Base-by-base conservation (phyloP, 2,113 vertebrate genomes). In the Orycteropus afer region DNA sequence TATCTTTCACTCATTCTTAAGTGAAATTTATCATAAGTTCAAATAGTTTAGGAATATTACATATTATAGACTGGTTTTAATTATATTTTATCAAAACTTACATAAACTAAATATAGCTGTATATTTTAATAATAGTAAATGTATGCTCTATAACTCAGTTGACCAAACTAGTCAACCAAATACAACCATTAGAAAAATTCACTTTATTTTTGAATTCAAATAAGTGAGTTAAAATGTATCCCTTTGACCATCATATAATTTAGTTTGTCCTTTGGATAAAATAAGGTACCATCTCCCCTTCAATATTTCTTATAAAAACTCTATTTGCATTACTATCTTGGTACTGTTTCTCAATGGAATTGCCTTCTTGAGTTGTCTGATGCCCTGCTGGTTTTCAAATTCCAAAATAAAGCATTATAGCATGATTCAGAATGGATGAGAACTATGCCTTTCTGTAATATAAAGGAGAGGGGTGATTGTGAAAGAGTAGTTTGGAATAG, bases 151-250 rank as follows among this genome's bases (percentile, higher is more conserved):
- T 49, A 93, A 84, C 7, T 94, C 57, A 90, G 27, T 87, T 87
- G 80, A 61, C 55, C 84, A 94, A 94, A 81, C 10, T 57, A 65
- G 40, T 73, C 40, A 84, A 23, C n/a, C 86, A 51, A 93, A 71
- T 84, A 57, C 87, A 95, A 82, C 32, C 73, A 47, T 67, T 59
- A 89, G 74, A 93, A 88, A 84, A 80, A 85, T 71, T 82, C 32
- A 84, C 49, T 89, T 92, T 61, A 71, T 69, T 76, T 91, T 94
- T 89, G 89, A 91, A 67, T 32, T 95, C 53, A 80, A 49, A 73
- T 85, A 86, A 67, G 83, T 92, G 22, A 86, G 25, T 92, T 94
- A 55, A 63, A 83, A 47, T 94, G 13, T 87, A 87, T 61, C 32
- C 63, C 40, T 94, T 17, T 82, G 57, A 81, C 49, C 22, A 71